Percentiles rank a stretch among this genome's conserved stretches.
These are phyloP conservation scores for Myrmecobius fasciatus DNA, from an alignment of 2,113 vertebrate genomes.

Conservation along the genomic window DNA sequence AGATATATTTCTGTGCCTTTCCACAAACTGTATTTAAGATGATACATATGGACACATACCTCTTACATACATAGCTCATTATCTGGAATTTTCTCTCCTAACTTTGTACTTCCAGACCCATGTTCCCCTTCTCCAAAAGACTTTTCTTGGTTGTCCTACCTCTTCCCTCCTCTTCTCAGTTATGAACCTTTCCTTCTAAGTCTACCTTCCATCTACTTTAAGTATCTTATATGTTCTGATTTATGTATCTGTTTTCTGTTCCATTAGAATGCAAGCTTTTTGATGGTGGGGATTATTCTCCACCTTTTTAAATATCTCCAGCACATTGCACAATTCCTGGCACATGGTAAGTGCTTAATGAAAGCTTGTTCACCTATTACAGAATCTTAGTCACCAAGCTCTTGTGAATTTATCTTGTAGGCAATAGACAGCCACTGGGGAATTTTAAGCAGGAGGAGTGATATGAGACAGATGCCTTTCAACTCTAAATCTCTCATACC, in stretches of 20 bases:
- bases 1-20: neutral
- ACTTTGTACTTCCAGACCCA: neutral
- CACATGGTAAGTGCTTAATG: neutral
- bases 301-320: neutral
- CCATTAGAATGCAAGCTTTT: neutral
- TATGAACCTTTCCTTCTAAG: neutral
- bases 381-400: neutral
- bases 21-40: neutral
- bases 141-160: neutral
- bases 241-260: neutral
- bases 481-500: neutral
- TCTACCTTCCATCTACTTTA: neutral
- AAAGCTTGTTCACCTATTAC: neutral
- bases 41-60: neutral
- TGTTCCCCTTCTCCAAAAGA: neutral
- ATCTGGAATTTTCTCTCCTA: neutral
- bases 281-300: neutral
- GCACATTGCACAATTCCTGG: neutral
- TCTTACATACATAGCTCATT: neutral
- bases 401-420: neutral
- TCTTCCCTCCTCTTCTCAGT: no score
- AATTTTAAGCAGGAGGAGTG: neutral
- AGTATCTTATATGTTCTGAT: neutral
- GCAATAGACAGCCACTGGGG: neutral
- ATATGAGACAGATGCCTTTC: neutral